Evolutionary conservation across 1,140 invertebrate genomes (phyloP).

Genomic region (Harlomillsia oculata): DNA sequence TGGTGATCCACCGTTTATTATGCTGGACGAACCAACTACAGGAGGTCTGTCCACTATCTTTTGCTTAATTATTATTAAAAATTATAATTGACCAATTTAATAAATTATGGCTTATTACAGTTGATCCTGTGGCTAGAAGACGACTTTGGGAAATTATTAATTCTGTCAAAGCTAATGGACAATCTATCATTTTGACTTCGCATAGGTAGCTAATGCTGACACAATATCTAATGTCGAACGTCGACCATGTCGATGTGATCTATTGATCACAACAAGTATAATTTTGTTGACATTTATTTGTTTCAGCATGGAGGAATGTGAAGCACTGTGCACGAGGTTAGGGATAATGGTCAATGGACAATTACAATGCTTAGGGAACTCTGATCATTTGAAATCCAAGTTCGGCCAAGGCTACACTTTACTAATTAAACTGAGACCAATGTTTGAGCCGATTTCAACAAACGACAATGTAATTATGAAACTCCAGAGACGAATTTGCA

Average conservation of each 20-base stretch:
- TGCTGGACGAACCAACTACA: slow-evolving; percentile 59
- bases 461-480: slow-evolving; percentile 48
- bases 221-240: background rate
- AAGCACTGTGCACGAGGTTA: slow-evolving; percentile 44
- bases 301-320: slow-evolving; percentile 48
- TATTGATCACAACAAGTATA: background rate
- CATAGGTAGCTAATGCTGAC: slow-evolving; percentile 28
- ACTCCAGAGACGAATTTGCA: background rate
- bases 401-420: slow-evolving; percentile 54
- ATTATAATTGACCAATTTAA: background rate
- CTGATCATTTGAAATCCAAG: slow-evolving; percentile 48
- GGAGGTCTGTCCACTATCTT: slow-evolving; percentile 31
- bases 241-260: background rate
- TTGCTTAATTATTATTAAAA: background rate
- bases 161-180: slow-evolving; percentile 29
- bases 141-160: slow-evolving; percentile 41
- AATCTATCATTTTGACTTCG: slow-evolving; percentile 35
- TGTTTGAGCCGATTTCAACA: slow-evolving; percentile 45
- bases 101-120: slow-evolving; percentile 34
- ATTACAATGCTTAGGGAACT: slow-evolving; percentile 49
- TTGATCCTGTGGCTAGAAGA: slow-evolving; percentile 42
- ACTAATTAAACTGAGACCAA: slow-evolving; percentile 35
- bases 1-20: slow-evolving; percentile 53
- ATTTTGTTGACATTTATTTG: background rate
- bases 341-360: slow-evolving; percentile 62